phyloP scores from a whole-genome alignment of 2,888 invertebrate genomes.

The Trisateles emortualis region DNA sequence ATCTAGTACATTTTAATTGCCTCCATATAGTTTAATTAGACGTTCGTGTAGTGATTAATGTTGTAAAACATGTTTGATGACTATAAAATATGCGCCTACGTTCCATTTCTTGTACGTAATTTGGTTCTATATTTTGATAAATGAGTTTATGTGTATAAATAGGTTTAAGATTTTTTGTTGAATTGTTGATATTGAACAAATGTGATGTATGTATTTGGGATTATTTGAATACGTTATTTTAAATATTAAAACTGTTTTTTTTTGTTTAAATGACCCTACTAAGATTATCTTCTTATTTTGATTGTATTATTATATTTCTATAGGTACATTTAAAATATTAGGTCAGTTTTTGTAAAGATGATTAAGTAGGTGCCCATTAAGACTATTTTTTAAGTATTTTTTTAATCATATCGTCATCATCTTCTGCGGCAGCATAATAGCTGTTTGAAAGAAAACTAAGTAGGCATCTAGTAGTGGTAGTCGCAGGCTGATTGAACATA shows the following conservation, averaged over 20 bases:
- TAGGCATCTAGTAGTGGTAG: too few relatives aligned
- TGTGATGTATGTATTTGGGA: constrained; percentile 1
- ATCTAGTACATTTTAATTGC: constrained; percentile 80
- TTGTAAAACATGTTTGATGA: constrained; percentile 64
- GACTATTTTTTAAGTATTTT: too few relatives aligned
- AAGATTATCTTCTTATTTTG: too few relatives aligned
- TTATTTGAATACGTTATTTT: not conserved
- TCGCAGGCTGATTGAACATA: too few relatives aligned
- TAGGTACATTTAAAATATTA: too few relatives aligned
- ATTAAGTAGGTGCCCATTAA: too few relatives aligned
- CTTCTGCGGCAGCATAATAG: too few relatives aligned
- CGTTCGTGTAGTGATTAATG: constrained; percentile 74
- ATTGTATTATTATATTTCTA: too few relatives aligned
- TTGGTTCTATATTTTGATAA: constrained; percentile 43
- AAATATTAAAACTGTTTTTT: not conserved
- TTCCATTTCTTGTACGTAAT: constrained; percentile 28
- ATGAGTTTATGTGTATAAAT: constrained; percentile 37
- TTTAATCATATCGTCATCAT: too few relatives aligned
- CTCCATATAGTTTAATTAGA: constrained; percentile 79
- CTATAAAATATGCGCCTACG: constrained; percentile 54
- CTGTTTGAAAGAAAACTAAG: too few relatives aligned
- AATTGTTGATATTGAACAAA: constrained; percentile 1
- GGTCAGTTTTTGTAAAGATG: too few relatives aligned
- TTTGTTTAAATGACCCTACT: not conserved
- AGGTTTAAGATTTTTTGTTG: constrained; percentile 16